A percentile compares a stretch with the other conserved stretches of the same genome.
Evolutionary conservation across 2,113 vertebrate genomes (phyloP).

Genomic region (Oxyura jamaicensis): DNA sequence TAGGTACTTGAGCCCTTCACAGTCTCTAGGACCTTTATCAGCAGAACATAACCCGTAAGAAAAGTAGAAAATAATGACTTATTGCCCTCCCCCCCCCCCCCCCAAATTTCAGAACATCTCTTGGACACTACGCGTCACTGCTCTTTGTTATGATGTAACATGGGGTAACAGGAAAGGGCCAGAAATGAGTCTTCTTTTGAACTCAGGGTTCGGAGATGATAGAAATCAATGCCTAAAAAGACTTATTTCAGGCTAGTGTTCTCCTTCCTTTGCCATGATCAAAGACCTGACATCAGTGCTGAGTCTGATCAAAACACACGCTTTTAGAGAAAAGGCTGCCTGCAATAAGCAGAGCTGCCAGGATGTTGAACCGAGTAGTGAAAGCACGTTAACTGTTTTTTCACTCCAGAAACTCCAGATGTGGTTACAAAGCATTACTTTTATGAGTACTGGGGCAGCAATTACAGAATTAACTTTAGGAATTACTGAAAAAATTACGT

Average conservation of each 20-base stretch:
- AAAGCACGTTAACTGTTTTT: background rate
- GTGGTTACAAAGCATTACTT: background rate
- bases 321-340: background rate
- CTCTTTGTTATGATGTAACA: background rate
- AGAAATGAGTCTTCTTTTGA: background rate
- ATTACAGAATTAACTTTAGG: background rate
- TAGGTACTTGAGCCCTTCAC: background rate
- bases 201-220: background rate
- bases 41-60: accelerated
- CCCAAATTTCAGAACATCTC: background rate
- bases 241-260: background rate
- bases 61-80: background rate
- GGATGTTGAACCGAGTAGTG: background rate
- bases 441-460: background rate
- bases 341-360: background rate
- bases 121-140: background rate
- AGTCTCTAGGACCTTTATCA: background rate
- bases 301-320: background rate
- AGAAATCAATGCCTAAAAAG: background rate
- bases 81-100: background rate
- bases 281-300: background rate
- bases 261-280: background rate
- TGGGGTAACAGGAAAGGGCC: background rate
- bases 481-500: background rate
- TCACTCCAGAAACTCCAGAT: background rate